Evolutionary conservation across 92 coral and sea anemone genomes (phyloP), one percentile per base, ranked within the genome.

Genomic region (Porites rus): DNA sequence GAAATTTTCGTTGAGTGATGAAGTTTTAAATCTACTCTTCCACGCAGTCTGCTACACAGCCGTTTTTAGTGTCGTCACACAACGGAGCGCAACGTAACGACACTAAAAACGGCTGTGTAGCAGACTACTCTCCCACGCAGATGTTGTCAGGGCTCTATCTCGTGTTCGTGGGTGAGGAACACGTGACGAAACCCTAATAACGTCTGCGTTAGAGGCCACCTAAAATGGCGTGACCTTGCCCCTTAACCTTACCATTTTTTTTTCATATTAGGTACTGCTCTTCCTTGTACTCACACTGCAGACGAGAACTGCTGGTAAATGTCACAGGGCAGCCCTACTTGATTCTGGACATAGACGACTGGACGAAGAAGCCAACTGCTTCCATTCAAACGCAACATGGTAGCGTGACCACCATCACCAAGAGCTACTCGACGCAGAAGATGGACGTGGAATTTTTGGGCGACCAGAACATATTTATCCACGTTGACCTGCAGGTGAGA

Each of bases 391-490:
- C 84, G 56, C 62, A 63, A 21, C 80, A 79, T 11, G 93, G 86
- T 73, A 85, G 90, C 82, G 77, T 51, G 22, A 77, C 87, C 0
- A 73, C 82, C 46, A 87, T 84, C 51, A 79, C 82, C 17, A 80
- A 75, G 64, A 65, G 78, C 11, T 82, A 54, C 88, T 82, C 74
- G 10, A 74, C 89, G 1, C 62, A 78, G 43, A 70, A 68, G 61
- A 87, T 93, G 54, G 93, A 93, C 65, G 87, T 96, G 54, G 96
- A 91, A 65, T 89, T 73, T 63, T 65, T 93, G 8, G 99, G 97
- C 17, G 64, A 63, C 24, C 84, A 84, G 63, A 95, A 92, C 72
- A 94, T 95, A 6, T 87, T 89, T 4, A 78, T 97, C 16, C 94
- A 88, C 65, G 93, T 94, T n/a, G 31, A 81, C 69, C 25, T 83